Base-by-base conservation (phyloP, 2,888 invertebrate genomes). In the Linyphia triangularis region DNA sequence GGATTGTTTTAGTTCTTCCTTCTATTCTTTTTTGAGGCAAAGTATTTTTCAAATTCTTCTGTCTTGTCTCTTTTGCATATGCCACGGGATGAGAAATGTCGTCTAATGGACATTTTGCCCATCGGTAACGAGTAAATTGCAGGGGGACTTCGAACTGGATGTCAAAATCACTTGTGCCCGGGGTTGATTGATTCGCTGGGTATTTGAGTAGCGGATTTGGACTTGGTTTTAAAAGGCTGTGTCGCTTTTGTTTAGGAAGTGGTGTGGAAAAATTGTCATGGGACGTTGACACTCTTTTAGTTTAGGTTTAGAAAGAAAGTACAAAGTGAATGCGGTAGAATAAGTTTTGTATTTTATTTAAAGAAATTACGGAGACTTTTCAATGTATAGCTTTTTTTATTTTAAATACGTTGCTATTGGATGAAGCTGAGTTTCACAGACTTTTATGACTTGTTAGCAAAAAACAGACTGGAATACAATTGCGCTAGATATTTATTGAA, bases 31-130 rank as follows among this genome's bases (percentile, higher is more conserved):
- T 63, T 6, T 40, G 16, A 9, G 37, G 9, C 7, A 61, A 13
- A 37, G 19, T 30, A 73, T 22, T 77, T 77, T 77, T 77, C 63
- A 28, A 13, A 73, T 57, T 72, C 57, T 43, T 70, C 43, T 28
- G 33, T n/a, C 28, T 57, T 59, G 73, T 57, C 73, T 73, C 73
- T 73, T 73, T 77, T 63, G 63, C 77, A 77, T 63, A 70, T 61
- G 75, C 77, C 63, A 24, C 75, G 10, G 30, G 13, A 77, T 40
- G 77, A 63, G 77, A 63, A 77, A 77, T 63, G 63, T 77, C 63
- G 24, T 40, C 26, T 77, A 77, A 77, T 77, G 75, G 77, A 59
- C 63, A 59, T 73, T 73, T 40, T 24, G 61, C 33, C 75, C 33
- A 33, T 37, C 33, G 16, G 61, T 37, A 77, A 40, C 63, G 40